A percentile compares a stretch with the other conserved stretches of the same genome.
Evolutionary conservation across 2,797 vertebrate species (phyloP).

Genomic region (Acanthiza pusilla): DNA sequence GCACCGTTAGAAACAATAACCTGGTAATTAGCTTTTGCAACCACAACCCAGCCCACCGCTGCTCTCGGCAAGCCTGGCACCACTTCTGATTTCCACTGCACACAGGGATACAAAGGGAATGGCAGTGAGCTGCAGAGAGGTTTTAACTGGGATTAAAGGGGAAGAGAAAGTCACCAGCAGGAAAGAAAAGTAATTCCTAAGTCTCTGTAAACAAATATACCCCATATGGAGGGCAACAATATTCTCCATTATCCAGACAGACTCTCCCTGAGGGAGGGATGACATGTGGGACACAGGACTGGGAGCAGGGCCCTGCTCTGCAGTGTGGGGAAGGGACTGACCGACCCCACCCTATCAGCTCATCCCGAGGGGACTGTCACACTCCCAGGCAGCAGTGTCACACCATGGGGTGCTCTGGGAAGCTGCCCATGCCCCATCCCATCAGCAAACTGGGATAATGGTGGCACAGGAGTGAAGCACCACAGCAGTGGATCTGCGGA

Average conservation of each 20-base stretch:
- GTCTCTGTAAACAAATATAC: not conserved
- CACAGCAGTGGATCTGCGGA: fast-evolving
- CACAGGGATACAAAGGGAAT: conserved; percentile 20
- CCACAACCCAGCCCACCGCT: conserved; percentile 24
- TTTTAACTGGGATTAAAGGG: not conserved
- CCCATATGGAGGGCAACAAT: not conserved
- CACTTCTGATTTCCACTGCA: conserved; percentile 17
- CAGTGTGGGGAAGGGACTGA: not conserved
- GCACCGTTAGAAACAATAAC: conserved; percentile 57
- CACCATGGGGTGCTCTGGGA: not conserved
- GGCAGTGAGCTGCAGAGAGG: not conserved
- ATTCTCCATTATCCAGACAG: not conserved
- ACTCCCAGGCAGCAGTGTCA: not conserved
- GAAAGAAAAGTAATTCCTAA: not conserved
- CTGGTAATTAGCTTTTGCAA: conserved; percentile 42
- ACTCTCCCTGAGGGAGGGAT: not conserved
- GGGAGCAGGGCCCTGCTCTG: not conserved
- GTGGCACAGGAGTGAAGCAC: not conserved
- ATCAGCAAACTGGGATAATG: fast-evolving
- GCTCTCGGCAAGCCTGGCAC: not conserved
- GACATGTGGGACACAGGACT: fast-evolving
- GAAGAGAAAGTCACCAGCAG: not conserved
- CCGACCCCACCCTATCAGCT: not conserved
- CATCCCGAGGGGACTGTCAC: fast-evolving
- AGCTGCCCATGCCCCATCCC: not conserved